Base-by-base conservation (phyloP, 2,888 invertebrate genomes). In the Horisme vitalbata region DNA sequence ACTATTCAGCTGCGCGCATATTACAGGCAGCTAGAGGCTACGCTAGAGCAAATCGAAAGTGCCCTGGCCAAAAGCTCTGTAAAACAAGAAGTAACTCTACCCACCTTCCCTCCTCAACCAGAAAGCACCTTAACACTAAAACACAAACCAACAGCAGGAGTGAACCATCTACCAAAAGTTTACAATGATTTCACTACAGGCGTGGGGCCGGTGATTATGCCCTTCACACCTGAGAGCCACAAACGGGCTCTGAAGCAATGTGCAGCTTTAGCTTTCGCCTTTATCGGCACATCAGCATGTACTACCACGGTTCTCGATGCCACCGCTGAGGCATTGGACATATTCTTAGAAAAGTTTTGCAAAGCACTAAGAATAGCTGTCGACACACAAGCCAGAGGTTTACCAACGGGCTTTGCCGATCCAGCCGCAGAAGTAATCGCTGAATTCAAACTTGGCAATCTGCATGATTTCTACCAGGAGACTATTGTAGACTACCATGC, bases 191-290 rank as follows among this genome's bases (percentile, higher is more conserved):
- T 90, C 65, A 82, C 88, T 2, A 61, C 81, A 2, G 90, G 90
- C 0, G 85, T 75, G 65, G 87, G 87, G 0, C 77, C 81, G 1
- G 68, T 81, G 9, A 74, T 89, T 34, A 60, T 81, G 24, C 86
- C 90, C 0, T 85, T 89, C 45, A 85, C 88, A n/a, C 76, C 80
- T 8, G 86, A 89, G 62, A 88, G 89, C 45, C 88, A 90, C 43
- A 83, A 79, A 52, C 68, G 84, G 35, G 87, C 89, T 0, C 52
- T 90, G 30, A 71, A 73, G 10, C 89, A 90, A 27, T 86, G 88
- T 60, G 84, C 88, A 10, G 86, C 90, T 1, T 81, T 90, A 45
- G 76, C 81, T n/a, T 59, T 90, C 21, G 87, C 86, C 0, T 87
- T 87, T 51, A 66, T 89, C 1, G 89, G 87, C 1, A 67, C 87